Evolutionary conservation across 2,797 vertebrate genomes (phyloP).

Genomic region (Poeciliopsis turneri): DNA sequence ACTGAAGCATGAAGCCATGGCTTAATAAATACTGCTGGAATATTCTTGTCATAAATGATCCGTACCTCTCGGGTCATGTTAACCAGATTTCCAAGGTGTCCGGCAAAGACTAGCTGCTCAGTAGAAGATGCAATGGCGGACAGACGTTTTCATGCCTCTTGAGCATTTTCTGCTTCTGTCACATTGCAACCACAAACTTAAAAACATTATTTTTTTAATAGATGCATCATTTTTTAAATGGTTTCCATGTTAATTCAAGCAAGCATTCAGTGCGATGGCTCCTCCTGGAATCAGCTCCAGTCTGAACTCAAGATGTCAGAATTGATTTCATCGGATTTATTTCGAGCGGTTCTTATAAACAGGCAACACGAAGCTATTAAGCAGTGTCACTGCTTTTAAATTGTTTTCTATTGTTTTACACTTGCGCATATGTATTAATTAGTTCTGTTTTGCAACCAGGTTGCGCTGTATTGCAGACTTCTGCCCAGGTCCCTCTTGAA

Average conservation of each 20-base stretch:
- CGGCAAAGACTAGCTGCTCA: constrained; percentile 25
- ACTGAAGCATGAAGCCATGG: constrained; percentile 57
- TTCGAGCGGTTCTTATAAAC: too few species aligned
- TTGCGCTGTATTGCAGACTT: too few species aligned
- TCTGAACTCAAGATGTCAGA: too few species aligned
- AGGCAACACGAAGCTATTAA: too few species aligned
- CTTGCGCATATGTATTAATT: too few species aligned
- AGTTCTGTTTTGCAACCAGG: too few species aligned
- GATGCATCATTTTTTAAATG: neutral
- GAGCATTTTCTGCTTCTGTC: neutral
- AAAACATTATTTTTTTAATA: neutral
- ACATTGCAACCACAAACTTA: neutral
- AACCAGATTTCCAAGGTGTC: constrained; percentile 42
- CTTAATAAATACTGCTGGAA: constrained; percentile 64
- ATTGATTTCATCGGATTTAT: too few species aligned
- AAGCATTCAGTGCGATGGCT: too few species aligned
- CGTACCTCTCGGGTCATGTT: constrained; percentile 44
- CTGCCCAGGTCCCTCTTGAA: too few species aligned
- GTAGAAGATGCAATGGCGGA: neutral
- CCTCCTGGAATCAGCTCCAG: too few species aligned
- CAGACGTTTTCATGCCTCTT: neutral
- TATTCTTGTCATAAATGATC: constrained; percentile 46
- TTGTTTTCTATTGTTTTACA: too few species aligned
- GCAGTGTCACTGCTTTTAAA: too few species aligned
- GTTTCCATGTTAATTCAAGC: neutral